phyloP scores from a whole-genome alignment of 1,140 invertebrate genomes.

The Pteromalus puparum region DNA sequence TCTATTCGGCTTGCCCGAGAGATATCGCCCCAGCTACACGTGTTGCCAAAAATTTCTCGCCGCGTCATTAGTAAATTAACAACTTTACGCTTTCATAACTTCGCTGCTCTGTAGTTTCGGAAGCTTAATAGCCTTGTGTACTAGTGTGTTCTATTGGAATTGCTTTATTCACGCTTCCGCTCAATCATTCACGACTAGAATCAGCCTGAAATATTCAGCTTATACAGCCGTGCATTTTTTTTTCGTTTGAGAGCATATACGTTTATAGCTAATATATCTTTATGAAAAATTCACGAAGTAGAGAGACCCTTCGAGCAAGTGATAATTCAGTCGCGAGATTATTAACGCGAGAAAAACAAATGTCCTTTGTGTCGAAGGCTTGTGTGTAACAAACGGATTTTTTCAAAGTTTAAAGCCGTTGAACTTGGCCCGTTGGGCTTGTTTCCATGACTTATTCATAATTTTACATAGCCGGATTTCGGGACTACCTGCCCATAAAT shows the following conservation, averaged over 20 bases:
- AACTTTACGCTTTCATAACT: background rate
- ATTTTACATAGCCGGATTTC: background rate
- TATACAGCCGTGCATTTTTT: background rate
- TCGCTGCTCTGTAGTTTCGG: background rate
- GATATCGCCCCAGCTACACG: background rate
- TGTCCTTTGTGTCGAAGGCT: no score
- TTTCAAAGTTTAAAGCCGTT: background rate
- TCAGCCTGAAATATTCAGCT: background rate
- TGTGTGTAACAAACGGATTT: background rate
- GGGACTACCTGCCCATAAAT: background rate
- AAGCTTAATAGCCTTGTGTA: background rate
- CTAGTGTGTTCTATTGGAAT: background rate
- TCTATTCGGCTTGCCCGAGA: background rate
- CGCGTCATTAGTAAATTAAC: background rate
- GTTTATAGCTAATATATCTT: background rate
- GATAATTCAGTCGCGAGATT: background rate
- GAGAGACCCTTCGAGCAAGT: no score
- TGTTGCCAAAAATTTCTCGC: slow-evolving; percentile 17
- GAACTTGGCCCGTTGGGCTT: slow-evolving; percentile 6
- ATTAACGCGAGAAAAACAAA: background rate
- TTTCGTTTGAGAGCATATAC: no score
- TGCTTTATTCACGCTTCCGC: background rate
- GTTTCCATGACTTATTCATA: slow-evolving; percentile 35
- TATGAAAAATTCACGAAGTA: background rate
- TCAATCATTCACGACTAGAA: background rate